Base-by-base conservation (phyloP, 2,797 vertebrate species). In the Syncerus caffer region DNA sequence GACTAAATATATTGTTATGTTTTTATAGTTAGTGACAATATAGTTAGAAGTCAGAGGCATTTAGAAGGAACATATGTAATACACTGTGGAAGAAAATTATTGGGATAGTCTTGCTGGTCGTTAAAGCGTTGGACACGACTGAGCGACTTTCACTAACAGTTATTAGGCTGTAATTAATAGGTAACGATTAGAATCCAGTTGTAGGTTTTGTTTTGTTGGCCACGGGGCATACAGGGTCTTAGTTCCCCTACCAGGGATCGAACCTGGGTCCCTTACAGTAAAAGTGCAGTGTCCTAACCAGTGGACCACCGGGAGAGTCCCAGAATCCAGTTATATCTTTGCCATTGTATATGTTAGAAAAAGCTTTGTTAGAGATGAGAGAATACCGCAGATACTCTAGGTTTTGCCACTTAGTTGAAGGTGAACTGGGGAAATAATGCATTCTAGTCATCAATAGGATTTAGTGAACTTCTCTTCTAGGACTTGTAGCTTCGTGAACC, bases 261-360 rank as follows among this genome's bases (percentile, higher is more conserved):
- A 50, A 31, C 47, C 78, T 79, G 78, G 47, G 16, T 31, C 29
- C 45, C 47, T 31, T 79, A 10, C 9, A 79, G 9, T 31, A 45
- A 29, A 79, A 50, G 76, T 11, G 4, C 16, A 11, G 16, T 6
- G 5, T 51, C 78, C 78, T 79, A 51, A n/a, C 16, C 78, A 17
- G 15, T n/a, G 17, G 47, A 50, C 47, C 47, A 19, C 47, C 29
- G n/a, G 47, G 47, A 47, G 8, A 50, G 71, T n/a, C 47, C 47
- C 78, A 93, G 93, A 91, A 67, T 38, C 53, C 64, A 82, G 50
- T 82, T 94, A 62, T 19, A 14, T 60, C 64, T 95, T 96, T 94
- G 55, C 64, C 19, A 17, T 47, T 86, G 16, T 96, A 86, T 80
- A 50, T n/a, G 78, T 58, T 86, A 86, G 45, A 92, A 53, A 83